Evolutionary conservation across 2,113 vertebrate species (phyloP).

Genomic region (Anseranas semipalmata): DNA sequence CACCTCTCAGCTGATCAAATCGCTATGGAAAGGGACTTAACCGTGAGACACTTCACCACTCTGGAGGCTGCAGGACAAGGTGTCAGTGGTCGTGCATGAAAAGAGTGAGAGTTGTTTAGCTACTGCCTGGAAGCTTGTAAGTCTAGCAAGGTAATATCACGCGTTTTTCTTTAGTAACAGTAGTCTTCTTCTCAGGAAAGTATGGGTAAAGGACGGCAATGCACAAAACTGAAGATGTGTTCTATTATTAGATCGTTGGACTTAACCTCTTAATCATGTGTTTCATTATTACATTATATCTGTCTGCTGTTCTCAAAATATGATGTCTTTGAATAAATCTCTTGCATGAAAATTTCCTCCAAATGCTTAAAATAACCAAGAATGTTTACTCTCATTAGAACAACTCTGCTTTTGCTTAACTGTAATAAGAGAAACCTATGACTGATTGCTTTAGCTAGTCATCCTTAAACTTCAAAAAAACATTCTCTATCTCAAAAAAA

Average conservation of each 20-base stretch:
- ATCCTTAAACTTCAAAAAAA: background rate
- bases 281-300: background rate
- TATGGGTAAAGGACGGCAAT: background rate
- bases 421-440: background rate
- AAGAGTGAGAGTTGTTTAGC: background rate
- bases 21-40: background rate
- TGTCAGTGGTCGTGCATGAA: background rate
- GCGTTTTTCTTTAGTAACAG: background rate
- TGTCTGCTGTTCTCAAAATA: background rate
- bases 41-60: background rate
- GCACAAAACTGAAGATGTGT: background rate
- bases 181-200: background rate
- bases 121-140: background rate
- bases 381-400: background rate
- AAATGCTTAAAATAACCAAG: background rate
- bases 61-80: background rate
- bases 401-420: background rate
- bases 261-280: rapidly evolving
- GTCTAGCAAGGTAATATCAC: background rate
- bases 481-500: background rate
- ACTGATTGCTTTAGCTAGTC: background rate
- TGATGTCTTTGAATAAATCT: background rate
- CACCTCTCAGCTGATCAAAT: background rate
- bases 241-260: background rate
- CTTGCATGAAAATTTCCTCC: background rate